Evolutionary conservation across 2,113 vertebrate genomes (phyloP).

Genomic region (Sylvia atricapilla): DNA sequence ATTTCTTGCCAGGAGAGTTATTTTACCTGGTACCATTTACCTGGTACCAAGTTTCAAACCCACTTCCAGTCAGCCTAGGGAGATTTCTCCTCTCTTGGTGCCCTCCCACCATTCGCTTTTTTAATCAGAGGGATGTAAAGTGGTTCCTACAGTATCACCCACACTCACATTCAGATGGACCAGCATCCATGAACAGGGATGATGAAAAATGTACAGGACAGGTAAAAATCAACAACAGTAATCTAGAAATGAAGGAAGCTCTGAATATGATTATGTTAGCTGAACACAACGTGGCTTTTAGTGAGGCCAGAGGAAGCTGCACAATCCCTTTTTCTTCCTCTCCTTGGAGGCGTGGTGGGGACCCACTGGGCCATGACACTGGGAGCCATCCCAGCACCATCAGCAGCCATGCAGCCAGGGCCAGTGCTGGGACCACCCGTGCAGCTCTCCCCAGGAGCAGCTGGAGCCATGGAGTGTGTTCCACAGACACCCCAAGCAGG

Average conservation of each 20-base stretch:
- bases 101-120: not conserved
- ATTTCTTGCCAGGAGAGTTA: not conserved
- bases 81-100: not conserved
- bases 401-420: too few relatives aligned
- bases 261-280: not conserved
- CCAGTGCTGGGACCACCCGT: too few relatives aligned
- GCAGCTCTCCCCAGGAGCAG: too few relatives aligned
- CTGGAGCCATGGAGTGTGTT: too few relatives aligned
- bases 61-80: not conserved
- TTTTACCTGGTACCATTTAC: not conserved
- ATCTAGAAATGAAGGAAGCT: not conserved
- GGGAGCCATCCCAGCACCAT: not conserved
- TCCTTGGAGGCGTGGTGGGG: too few relatives aligned
- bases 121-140: not conserved
- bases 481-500: too few relatives aligned
- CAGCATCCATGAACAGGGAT: not conserved
- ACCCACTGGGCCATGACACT: too few relatives aligned
- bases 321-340: not conserved
- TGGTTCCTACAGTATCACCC: not conserved
- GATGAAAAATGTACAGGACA: not conserved
- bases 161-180: not conserved
- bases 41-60: not conserved
- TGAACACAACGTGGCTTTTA: not conserved
- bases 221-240: not conserved
- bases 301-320: not conserved